Evolutionary conservation across 2,888 invertebrate genomes (phyloP), one percentile per base, ranked within the genome.

Genomic region (Limenitis camilla): DNA sequence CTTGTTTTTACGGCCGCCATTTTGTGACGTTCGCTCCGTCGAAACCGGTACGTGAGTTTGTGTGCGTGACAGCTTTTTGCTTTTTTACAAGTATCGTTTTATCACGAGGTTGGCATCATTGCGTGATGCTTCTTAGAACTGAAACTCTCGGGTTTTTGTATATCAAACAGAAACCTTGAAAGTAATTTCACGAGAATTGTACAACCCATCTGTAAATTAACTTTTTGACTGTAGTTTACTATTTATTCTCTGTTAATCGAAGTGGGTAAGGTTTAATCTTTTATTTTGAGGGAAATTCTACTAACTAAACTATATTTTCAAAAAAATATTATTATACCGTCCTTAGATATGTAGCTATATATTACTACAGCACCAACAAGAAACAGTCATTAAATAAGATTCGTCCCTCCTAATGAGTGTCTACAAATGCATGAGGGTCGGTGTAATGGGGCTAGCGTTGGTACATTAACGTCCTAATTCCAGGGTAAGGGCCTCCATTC

Each of bases 1-100:
- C 86, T 87, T 85, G 87, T 80, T 86, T 82, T 86, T 86, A 87
- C 78, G 81, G 85, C 84, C 78, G 86, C 86, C 86, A 87, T 87
- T 83, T 87, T 87, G 86, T 87, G 86, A 86, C 87, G 86, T 83
- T 82, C 78, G 80, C 79, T 71, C 72, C 54, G 49, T 52, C 56
- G 52, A 43, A 53, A 56, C 56, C 53, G 56, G 56, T 48, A 52
- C 46, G 40, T 42, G 41, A 55, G 52, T 61, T 47, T 72, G 81
- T 81, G 79, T 81, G 81, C 65, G 82, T 80, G 76, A 72, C 66
- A 63, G 65, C 69, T 66, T 67, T 65, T 63, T 63, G 55, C 62
- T 64, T 67, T 58, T 56, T 59, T 57, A 51, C 53, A 52, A 45
- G 58, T 58, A 47, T 55, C 53, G 56, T 60, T 52, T 59, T 57